Base-by-base conservation (phyloP, 2,888 invertebrate species). In the Parochlus steinenii region DNA sequence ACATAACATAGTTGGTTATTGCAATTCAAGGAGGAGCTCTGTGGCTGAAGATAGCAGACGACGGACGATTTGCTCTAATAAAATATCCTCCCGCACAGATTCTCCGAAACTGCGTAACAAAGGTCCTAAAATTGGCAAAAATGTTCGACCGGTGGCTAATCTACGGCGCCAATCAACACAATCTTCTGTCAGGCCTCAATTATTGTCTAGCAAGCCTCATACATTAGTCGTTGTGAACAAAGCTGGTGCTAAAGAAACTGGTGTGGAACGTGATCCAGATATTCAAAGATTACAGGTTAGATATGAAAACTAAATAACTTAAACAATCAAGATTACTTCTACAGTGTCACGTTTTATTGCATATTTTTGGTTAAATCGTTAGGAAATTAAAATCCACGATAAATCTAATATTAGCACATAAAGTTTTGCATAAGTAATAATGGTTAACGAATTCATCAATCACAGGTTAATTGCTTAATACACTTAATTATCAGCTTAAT, bases 41-140 rank as follows among this genome's bases (percentile, higher is more conserved):
- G n/a, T n/a, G n/a, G n/a, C n/a, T n/a, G n/a, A n/a, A n/a, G n/a
- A n/a, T n/a, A n/a, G n/a, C n/a, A n/a, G 20, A 14, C 19, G 11
- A 18, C 14, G 27, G n/a, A 33, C 28, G 23, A 10, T 40, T 27
- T 29, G 6, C n/a, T 15, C 25, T 15, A 27, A 10, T 28, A 16
- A 23, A 31, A 11, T 28, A 27, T 6, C 25, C 33, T 40, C 35
- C 31, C 38, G 44, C 48, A 12, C 45, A 76, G 87, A 87, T 59
- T 85, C 86, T 0, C 86, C 86, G 1, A 85, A 86, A 54, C 64
- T 78, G 41, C 69, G 76, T 2, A 70, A 72, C 15, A 76, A 57
- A 44, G 50, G 50, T 12, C 47, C 42, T 33, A 31, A 38, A 22
- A 28, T 36, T 8, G 33, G 26, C 6, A 32, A 43, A 27, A 40